These are phyloP conservation scores for Formica aserva DNA, from an alignment of 2,888 invertebrate genomes.

Conservation along the genomic window DNA sequence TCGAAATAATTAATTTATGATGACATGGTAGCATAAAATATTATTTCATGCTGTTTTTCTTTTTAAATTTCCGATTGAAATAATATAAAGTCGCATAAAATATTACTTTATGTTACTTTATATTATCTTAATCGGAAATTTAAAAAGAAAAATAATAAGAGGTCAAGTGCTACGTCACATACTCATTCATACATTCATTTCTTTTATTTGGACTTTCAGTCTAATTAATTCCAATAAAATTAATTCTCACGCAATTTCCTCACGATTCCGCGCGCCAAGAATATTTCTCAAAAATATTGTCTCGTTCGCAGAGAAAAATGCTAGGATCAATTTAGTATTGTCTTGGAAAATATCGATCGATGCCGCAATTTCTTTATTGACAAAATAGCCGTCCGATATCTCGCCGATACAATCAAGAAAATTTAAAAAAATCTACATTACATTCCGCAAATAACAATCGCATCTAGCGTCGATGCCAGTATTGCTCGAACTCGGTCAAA, in stretches of 20 bases:
- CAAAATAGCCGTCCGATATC: neutral
- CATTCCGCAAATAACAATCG: slow-evolving; percentile 30
- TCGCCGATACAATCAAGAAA: neutral
- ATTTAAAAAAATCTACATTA: neutral
- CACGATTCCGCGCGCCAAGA: neutral
- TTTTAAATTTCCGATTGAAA: too few species aligned
- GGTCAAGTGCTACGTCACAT: neutral
- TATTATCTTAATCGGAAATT: neutral
- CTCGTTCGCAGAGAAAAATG: neutral
- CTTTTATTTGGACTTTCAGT: neutral
- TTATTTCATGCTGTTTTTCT: too few species aligned
- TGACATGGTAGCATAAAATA: too few species aligned
- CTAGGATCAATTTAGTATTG: neutral
- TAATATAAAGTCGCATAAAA: too few species aligned
- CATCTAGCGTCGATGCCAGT: slow-evolving; percentile 32
- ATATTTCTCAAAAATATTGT: slow-evolving; percentile 15
- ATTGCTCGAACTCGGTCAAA: slow-evolving; percentile 25
- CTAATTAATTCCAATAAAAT: neutral
- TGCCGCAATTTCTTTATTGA: slow-evolving; percentile 13
- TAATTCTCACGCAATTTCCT: slow-evolving; percentile 5
- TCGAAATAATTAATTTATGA: neutral
- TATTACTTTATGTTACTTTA: neutral
- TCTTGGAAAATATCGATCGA: neutral
- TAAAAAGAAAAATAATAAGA: neutral
- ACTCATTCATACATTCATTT: neutral